phyloP scores from a whole-genome alignment of 2,888 invertebrate species.

The Hartigia nigra region DNA sequence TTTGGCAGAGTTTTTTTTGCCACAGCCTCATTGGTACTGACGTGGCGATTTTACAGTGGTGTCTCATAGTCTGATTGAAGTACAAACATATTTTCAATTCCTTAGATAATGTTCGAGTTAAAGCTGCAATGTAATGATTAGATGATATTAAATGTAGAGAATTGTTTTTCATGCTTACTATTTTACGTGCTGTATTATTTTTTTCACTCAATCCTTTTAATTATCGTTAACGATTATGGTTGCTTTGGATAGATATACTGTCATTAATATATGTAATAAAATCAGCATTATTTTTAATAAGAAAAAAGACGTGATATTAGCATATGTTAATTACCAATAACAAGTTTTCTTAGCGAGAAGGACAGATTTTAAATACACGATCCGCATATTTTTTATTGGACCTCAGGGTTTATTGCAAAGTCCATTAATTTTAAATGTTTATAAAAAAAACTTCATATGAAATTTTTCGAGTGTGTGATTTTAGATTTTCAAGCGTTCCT shows the following conservation, averaged over 20 bases:
- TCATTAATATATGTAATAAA: background rate
- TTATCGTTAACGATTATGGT: background rate
- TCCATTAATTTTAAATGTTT: no score
- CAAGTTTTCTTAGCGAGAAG: background rate
- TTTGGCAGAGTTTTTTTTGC: background rate
- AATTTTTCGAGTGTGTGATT: no score
- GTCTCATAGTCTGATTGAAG: background rate
- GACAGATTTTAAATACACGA: background rate
- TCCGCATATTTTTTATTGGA: background rate
- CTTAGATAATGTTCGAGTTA: background rate
- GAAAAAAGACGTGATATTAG: background rate
- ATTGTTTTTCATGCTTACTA: background rate
- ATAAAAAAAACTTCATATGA: no score
- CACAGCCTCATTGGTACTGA: background rate
- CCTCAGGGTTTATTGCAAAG: no score
- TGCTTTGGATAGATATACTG: background rate
- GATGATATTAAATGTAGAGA: background rate
- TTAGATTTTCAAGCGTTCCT: no score
- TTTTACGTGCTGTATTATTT: background rate
- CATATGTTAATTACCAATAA: background rate
- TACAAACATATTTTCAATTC: no score
- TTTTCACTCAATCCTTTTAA: background rate
- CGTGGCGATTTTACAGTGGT: background rate
- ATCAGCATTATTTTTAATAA: background rate
- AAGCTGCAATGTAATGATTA: background rate